A percentile compares a stretch with the other conserved stretches of the same genome.
phyloP scores from a whole-genome alignment of 92 coral and sea anemone genomes.

The Chrysogorgia sp. region DNA sequence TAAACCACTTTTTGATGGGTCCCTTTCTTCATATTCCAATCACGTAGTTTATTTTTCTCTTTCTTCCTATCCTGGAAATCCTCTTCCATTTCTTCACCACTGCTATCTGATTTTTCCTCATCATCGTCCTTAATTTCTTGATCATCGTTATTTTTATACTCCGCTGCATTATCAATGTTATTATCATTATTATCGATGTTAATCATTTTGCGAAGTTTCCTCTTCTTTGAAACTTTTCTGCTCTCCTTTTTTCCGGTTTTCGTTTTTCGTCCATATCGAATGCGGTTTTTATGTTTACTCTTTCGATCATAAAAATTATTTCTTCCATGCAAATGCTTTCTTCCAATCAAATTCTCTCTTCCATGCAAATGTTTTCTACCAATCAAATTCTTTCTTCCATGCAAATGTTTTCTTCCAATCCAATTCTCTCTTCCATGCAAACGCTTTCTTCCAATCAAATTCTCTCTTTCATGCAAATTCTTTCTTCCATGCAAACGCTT shows the following conservation, averaged over 20 bases:
- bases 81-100: not conserved
- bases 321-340: not conserved
- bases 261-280: not conserved
- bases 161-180: not conserved
- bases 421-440: not conserved
- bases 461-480: not conserved
- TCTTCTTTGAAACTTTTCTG: not conserved
- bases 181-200: not conserved
- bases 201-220: not conserved
- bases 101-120: not conserved
- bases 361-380: not conserved
- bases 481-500: not conserved
- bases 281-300: not conserved
- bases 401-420: not conserved
- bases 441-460: not conserved
- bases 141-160: not conserved
- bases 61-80: not conserved
- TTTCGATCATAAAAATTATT: too few species aligned
- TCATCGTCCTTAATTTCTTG: not conserved
- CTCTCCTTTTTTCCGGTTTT: not conserved
- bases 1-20: not conserved
- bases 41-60: not conserved
- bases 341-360: not conserved
- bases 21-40: not conserved
- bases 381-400: not conserved